Evolutionary conservation across 35 echinoderm and acorn worm genomes (phyloP).

Genomic region (Apostichopus parvimensis): DNA sequence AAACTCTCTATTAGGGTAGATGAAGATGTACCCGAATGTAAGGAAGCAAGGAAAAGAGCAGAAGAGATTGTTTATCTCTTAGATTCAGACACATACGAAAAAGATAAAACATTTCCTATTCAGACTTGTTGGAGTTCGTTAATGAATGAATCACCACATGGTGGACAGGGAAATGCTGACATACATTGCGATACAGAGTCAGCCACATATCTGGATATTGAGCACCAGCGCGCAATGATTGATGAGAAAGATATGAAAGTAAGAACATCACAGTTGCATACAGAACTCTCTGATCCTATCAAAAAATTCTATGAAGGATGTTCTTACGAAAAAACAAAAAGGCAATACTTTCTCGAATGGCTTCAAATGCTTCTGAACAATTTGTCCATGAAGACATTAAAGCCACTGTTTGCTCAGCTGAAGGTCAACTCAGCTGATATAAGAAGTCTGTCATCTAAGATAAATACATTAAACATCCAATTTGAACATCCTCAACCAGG

Average conservation of each 20-base stretch:
- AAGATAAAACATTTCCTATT: neutral
- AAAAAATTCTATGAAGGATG: too few relatives aligned
- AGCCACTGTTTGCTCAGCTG: neutral
- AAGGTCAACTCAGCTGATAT: neutral
- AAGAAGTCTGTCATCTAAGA: neutral
- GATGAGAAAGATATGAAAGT: neutral
- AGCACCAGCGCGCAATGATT: neutral
- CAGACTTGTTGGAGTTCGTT: neutral
- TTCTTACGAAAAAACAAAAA: too few relatives aligned
- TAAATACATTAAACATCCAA: neutral
- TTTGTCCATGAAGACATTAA: neutral
- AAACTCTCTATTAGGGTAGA: neutral
- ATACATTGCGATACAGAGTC: neutral
- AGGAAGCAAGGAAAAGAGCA: neutral
- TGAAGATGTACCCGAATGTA: neutral
- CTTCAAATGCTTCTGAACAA: neutral
- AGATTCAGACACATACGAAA: neutral
- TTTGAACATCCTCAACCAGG: neutral
- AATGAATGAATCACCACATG: neutral
- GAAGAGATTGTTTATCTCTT: neutral
- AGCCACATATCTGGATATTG: neutral
- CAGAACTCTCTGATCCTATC: neutral
- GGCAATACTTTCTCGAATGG: conserved; percentile 10
- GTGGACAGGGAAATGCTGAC: neutral
- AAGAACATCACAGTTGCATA: neutral